Percentiles rank a stretch among this genome's conserved stretches.
phyloP scores from a whole-genome alignment of 2,113 vertebrate species.

The Pica pica region DNA sequence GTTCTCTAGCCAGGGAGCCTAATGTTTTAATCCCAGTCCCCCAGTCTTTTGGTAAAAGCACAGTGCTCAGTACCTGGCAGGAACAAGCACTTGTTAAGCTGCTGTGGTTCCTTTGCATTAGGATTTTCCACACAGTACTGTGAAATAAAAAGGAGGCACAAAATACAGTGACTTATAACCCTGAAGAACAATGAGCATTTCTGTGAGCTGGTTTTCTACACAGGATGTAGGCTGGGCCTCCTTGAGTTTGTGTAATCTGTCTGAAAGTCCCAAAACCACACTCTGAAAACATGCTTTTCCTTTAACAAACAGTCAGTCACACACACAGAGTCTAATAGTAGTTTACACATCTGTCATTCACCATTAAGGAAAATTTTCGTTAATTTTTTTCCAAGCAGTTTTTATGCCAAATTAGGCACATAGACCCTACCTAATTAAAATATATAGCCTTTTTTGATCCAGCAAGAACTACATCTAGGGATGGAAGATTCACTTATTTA shows the following conservation, averaged over 20 bases:
- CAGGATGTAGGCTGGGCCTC: conserved; percentile 54
- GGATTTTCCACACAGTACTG: not conserved
- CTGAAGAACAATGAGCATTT: conserved; percentile 48
- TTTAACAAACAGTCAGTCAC: not conserved
- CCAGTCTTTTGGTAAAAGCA: not conserved
- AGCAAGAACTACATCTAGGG: not conserved
- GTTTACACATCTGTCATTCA: not conserved
- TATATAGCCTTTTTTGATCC: not conserved
- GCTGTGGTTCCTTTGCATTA: not conserved
- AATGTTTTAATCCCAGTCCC: not conserved
- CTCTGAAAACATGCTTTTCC: conserved; percentile 17
- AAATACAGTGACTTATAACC: conserved; percentile 17
- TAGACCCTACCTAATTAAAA: not conserved
- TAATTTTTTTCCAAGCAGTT: not conserved
- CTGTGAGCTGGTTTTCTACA: conserved; percentile 46
- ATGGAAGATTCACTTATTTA: not conserved
- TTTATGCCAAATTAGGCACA: not conserved
- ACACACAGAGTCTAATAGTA: not conserved
- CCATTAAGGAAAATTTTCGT: not conserved
- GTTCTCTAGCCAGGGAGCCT: not conserved
- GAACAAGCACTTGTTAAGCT: conserved; percentile 16
- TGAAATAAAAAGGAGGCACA: not conserved
- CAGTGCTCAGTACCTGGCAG: not conserved
- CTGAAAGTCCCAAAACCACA: conserved; percentile 50
- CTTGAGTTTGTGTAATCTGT: conserved; percentile 36